Evolutionary conservation across 2,113 vertebrate species (phyloP), one percentile per base, ranked within the genome.

Genomic region (Natator depressus): DNA sequence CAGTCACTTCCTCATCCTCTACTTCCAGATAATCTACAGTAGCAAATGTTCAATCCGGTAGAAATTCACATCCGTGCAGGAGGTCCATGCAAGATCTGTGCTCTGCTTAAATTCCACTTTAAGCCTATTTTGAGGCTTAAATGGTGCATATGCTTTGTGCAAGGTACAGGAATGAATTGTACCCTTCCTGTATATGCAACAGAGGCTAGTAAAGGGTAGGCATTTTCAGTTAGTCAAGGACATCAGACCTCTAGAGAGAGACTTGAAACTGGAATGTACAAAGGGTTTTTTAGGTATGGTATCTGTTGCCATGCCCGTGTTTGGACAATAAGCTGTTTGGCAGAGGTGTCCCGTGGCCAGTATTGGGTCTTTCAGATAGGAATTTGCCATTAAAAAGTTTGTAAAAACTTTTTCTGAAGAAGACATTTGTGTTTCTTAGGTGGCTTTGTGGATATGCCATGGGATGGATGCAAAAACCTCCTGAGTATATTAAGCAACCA

Each of bases 241-340:
- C 24, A 20, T 49, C 72, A 42, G 2, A 13, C 5, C 57, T 12
- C 0, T 0, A 27, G 42, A 24, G 1, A 49, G 1, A 22, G 54
- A 42, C 25, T 24, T 0, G 0, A 53, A 10, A 13, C 8, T 0
- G 3, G 84, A 16, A 72, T 75, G 69, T 47, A 35, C 0, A 0
- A 35, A 38, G 29, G 78, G 38, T 72, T 54, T 0, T 0, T 2
- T 0, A 53, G 0, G 2, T 9, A 6, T 53, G 14, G 14, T 46
- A 25, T 7, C 69, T 27, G 35, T 79, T 47, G 11, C 1, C 5
- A 8, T 1, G 6, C 8, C 0, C 1, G 54, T 50, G 4, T n/a
- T 85, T 54, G 92, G 27, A 4, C 42, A 19, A 0, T 62, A 16
- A 57, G 65, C 38, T 20, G 0, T 0, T 0, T 4, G 76, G 76